Base-by-base conservation (phyloP, 2,113 vertebrate genomes). In the Sakesphorus luctuosus region DNA sequence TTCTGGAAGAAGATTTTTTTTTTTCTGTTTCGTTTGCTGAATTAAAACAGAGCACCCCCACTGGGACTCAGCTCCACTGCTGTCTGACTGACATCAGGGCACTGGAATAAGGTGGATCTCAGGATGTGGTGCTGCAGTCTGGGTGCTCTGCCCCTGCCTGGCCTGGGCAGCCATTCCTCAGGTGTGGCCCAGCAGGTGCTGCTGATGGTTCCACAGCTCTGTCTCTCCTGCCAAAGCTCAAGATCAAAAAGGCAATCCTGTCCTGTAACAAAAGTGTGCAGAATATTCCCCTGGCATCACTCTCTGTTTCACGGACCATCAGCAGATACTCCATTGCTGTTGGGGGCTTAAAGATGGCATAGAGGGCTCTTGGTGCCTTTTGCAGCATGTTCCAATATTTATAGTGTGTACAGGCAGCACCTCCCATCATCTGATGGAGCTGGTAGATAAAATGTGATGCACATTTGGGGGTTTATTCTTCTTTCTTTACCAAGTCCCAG, bases 51-150 rank as follows among this genome's bases (percentile, higher is more conserved):
- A 9, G 35, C 43, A 14, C 31, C 87, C 31, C 63, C 26, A 18
- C 0, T 69, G 65, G 49, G 71, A 73, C 44, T 90, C 46, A 67
- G 21, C 82, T 62, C 69, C 67, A 25, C 52, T 40, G 46, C 35
- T 29, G 36, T 20, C 55, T 79, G 82, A 29, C 13, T 81, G 18
- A 10, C 13, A 87, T 0, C 52, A 33, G 25, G 17, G 19, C 3
- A 11, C 14, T 19, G 56, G 69, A 47, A 7, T 62, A 0, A n/a
- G 26, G 78, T 9, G 38, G 38, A 2, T 47, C 0, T 0, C 2
- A 62, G 69, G 47, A n/a, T 46, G 84, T 31, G 85, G 2, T 71
- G 84, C 65, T 63, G 56, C 74, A 40, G 50, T 11, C 31, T 53
- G 52, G 52, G 35, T 21, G 36, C 10, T 72, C 5, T 93, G 87